phyloP scores from a whole-genome alignment of 2,888 invertebrate genomes.

The Unio pictorum region DNA sequence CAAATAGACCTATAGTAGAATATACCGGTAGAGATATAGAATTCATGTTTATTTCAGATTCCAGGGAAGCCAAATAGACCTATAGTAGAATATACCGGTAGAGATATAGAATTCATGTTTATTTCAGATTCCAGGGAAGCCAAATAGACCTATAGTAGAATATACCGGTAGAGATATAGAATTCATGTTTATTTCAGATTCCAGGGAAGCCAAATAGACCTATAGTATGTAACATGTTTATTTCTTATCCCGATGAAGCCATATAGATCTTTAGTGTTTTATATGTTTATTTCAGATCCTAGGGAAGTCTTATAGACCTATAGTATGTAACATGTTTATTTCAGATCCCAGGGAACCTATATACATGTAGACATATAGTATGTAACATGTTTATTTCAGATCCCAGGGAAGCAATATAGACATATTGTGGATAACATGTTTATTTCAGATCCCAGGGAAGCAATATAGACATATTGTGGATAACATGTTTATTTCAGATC shows the following conservation, averaged over 20 bases:
- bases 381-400: constrained; percentile 34
- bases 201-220: no score
- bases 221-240: constrained; percentile 7
- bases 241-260: constrained; percentile 54
- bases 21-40: no score
- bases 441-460: neutral
- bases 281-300: no score
- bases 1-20: neutral
- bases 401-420: neutral
- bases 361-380: constrained; percentile 40
- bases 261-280: constrained; percentile 38
- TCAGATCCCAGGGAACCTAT: constrained; percentile 56
- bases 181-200: neutral
- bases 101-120: neutral
- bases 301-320: no score
- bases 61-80: no score
- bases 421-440: neutral
- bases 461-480: neutral
- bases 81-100: neutral
- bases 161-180: no score
- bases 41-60: neutral
- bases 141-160: neutral
- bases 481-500: neutral
- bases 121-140: neutral
- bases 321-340: constrained; percentile 3